These are phyloP conservation scores for Boleophthalmus pectinirostris DNA, from an alignment of 2,113 vertebrate species.

Conservation along the genomic window DNA sequence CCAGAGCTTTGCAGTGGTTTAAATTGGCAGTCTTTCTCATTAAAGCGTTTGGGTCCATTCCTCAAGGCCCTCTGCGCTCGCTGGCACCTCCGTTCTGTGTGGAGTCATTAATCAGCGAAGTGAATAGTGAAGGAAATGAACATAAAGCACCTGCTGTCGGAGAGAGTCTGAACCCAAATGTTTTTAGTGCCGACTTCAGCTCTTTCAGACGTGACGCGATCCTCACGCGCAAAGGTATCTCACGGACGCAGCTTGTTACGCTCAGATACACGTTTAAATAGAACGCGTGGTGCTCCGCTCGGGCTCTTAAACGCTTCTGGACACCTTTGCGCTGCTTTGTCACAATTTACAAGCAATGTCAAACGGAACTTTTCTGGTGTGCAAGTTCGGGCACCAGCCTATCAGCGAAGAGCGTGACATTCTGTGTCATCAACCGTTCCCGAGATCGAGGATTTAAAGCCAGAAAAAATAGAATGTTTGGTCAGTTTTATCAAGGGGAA, in stretches of 20 bases:
- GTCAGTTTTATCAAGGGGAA: no score
- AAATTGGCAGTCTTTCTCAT: constrained; percentile 12
- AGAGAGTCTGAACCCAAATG: constrained; percentile 22
- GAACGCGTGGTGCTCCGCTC: not conserved
- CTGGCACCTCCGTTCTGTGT: constrained; percentile 41
- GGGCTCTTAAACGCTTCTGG: no score
- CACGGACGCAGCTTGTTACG: not conserved
- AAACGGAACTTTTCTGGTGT: not conserved
- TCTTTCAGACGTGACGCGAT: constrained; percentile 19
- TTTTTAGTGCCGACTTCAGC: constrained; percentile 46
- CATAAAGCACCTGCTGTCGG: constrained; percentile 69
- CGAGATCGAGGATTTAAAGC: no score
- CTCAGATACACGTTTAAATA: constrained; percentile 1
- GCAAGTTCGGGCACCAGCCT: no score
- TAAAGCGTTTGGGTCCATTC: constrained; percentile 45
- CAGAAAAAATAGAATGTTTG: no score
- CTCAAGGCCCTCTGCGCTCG: constrained; percentile 33
- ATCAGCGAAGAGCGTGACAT: no score
- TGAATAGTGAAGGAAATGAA: constrained; percentile 66
- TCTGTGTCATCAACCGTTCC: no score
- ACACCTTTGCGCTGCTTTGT: no score
- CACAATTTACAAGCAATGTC: not conserved
- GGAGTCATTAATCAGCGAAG: constrained; percentile 67
- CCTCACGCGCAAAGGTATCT: not conserved
- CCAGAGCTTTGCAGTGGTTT: not conserved